Evolutionary conservation across 2,888 invertebrate species (phyloP).

Genomic region (Drosophila acutilabella): DNA sequence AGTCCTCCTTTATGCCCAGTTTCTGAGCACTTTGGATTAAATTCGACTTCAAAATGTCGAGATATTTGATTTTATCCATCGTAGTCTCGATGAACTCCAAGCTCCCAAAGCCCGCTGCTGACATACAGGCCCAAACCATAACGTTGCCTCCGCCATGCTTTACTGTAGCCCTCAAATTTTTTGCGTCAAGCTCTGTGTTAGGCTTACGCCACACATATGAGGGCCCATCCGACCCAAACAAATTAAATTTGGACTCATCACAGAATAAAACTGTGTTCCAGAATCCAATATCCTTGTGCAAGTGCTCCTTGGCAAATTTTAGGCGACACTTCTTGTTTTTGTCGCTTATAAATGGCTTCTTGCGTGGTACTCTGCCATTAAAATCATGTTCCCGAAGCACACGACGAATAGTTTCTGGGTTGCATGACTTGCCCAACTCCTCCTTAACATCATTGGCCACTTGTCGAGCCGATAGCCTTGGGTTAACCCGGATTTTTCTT

Average conservation of each 20-base stretch:
- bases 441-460: too few species aligned
- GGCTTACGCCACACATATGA: constrained; percentile 2
- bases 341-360: constrained; percentile 1
- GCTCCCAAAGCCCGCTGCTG: too few species aligned
- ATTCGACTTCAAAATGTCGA: too few species aligned
- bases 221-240: background rate
- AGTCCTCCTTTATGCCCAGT: too few species aligned
- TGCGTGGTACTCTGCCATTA: background rate
- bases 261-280: background rate
- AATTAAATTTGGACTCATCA: background rate
- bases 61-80: too few species aligned
- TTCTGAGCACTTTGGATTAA: too few species aligned
- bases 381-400: background rate
- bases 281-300: background rate
- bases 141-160: background rate
- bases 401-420: constrained; percentile 7
- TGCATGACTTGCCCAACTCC: constrained; percentile 1
- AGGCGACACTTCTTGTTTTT: constrained; percentile 2
- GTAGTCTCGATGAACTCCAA: too few species aligned
- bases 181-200: background rate
- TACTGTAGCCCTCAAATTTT: background rate
- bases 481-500: background rate
- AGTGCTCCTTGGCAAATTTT: background rate
- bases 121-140: background rate
- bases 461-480: constrained; percentile 4